Evolutionary conservation across 1,140 invertebrate genomes (phyloP).

Genomic region (Neelides sp.): DNA sequence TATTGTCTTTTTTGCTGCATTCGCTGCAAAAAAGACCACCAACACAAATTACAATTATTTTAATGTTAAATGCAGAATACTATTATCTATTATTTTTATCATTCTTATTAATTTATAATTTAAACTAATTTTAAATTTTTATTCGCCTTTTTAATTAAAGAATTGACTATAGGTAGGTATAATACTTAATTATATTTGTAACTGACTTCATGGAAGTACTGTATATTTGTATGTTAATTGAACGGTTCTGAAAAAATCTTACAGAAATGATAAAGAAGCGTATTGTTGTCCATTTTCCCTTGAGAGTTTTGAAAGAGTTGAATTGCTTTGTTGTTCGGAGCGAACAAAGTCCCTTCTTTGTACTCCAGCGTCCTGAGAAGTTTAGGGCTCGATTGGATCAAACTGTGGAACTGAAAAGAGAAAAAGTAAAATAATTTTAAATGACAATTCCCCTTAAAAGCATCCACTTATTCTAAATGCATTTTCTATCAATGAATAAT

Average conservation of each 20-base stretch:
- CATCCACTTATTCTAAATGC: too few relatives aligned
- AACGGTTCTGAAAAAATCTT: too few relatives aligned
- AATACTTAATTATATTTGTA: too few relatives aligned
- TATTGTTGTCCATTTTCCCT: constrained; percentile 26
- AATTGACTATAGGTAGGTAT: too few relatives aligned
- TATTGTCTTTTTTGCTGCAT: constrained; percentile 18
- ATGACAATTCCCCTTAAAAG: too few relatives aligned
- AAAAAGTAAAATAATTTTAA: neutral
- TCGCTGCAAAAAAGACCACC: constrained; percentile 15
- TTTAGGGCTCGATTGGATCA: constrained; percentile 13
- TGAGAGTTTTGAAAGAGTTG: constrained; percentile 6
- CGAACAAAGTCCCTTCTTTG: constrained; percentile 23
- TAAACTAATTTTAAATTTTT: too few relatives aligned
- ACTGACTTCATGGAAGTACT: too few relatives aligned
- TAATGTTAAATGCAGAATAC: neutral
- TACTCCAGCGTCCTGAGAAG: constrained; percentile 18
- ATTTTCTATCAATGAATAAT: too few relatives aligned
- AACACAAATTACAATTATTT: too few relatives aligned
- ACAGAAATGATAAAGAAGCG: constrained; percentile 29
- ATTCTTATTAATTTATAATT: too few relatives aligned
- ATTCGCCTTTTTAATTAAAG: too few relatives aligned
- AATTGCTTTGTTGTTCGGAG: constrained; percentile 28
- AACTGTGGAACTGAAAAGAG: constrained; percentile 23
- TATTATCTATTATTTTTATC: neutral
- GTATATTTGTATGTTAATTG: too few relatives aligned